Conservation (phyloP, 2,797 vertebrate genomes). For the Perdix hodgsoniae region DNA sequence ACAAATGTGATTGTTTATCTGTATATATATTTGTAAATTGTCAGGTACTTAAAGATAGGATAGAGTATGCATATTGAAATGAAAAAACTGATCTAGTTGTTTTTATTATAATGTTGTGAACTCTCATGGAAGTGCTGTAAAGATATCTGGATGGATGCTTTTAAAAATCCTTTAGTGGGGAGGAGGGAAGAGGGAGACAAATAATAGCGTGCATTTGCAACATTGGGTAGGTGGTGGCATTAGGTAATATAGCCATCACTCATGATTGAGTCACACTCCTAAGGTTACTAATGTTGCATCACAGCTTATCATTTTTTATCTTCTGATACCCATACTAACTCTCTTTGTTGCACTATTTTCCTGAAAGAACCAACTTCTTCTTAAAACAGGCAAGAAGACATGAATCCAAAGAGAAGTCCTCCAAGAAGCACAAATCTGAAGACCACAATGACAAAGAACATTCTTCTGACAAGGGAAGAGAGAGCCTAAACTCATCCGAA, state of each 20-base stretch:
- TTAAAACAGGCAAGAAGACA: slow-evolving; percentile 99
- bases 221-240: slow-evolving; percentile 72
- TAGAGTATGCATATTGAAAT: not conserved
- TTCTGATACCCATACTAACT: slow-evolving; percentile 97
- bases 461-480: slow-evolving; percentile 87
- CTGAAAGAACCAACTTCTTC: slow-evolving; percentile 99
- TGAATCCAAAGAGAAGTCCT: slow-evolving; percentile 91
- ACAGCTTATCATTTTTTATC: slow-evolving; percentile 84
- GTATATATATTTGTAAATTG: not conserved
- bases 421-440: slow-evolving; percentile 91
- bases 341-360: slow-evolving; percentile 99
- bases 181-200: slow-evolving; percentile 28
- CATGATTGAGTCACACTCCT: slow-evolving; percentile 78
- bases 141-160: slow-evolving; percentile 14
- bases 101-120: not conserved
- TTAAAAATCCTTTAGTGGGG: slow-evolving; percentile 49
- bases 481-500: slow-evolving; percentile 91
- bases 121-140: slow-evolving; percentile 7
- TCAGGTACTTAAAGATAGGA: not conserved
- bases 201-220: slow-evolving; percentile 41
- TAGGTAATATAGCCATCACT: slow-evolving; percentile 71
- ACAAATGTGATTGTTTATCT: not conserved
- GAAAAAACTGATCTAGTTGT: not conserved
- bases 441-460: slow-evolving; percentile 89
- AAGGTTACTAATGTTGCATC: slow-evolving; percentile 89